A percentile compares a stretch with the other conserved stretches of the same genome.
Conservation (phyloP, 1,140 invertebrate genomes). For the Pogonomyrmex barbatus region DNA sequence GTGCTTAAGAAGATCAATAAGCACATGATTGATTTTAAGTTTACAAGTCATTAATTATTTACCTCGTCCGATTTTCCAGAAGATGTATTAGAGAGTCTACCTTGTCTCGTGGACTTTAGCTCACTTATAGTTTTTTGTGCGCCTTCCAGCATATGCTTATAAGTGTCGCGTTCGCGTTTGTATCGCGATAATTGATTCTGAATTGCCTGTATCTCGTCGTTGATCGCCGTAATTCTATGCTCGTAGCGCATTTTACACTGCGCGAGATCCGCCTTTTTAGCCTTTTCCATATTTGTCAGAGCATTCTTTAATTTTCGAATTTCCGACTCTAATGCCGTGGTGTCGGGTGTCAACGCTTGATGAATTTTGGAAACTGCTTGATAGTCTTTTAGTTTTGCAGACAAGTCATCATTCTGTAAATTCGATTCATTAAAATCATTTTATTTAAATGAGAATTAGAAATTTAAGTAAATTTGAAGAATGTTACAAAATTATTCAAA, state of each 20-base stretch:
- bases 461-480: slow-evolving; percentile 6
- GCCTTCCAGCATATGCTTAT: slow-evolving; percentile 95
- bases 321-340: slow-evolving; percentile 91
- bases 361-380: slow-evolving; percentile 94
- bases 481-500: background rate
- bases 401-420: slow-evolving; percentile 92
- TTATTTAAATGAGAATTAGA: slow-evolving; percentile 14
- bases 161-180: slow-evolving; percentile 95
- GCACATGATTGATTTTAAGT: background rate
- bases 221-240: slow-evolving; percentile 93
- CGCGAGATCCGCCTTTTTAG: slow-evolving; percentile 93
- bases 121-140: slow-evolving; percentile 94
- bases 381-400: slow-evolving; percentile 93
- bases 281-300: slow-evolving; percentile 92
- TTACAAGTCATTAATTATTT: slow-evolving; percentile 7
- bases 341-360: slow-evolving; percentile 91
- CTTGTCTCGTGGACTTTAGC: slow-evolving; percentile 87
- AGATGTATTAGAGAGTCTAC: slow-evolving; percentile 81
- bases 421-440: slow-evolving; percentile 15
- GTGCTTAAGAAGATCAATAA: background rate
- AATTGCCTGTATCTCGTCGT: slow-evolving; percentile 94
- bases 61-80: slow-evolving; percentile 88
- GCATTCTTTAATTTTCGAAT: slow-evolving; percentile 90
- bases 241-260: slow-evolving; percentile 96
- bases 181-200: slow-evolving; percentile 93